Evolutionary conservation across 2,888 invertebrate species (phyloP), one percentile per base, ranked within the genome.

Genomic region (Seladonia tumulorum): DNA sequence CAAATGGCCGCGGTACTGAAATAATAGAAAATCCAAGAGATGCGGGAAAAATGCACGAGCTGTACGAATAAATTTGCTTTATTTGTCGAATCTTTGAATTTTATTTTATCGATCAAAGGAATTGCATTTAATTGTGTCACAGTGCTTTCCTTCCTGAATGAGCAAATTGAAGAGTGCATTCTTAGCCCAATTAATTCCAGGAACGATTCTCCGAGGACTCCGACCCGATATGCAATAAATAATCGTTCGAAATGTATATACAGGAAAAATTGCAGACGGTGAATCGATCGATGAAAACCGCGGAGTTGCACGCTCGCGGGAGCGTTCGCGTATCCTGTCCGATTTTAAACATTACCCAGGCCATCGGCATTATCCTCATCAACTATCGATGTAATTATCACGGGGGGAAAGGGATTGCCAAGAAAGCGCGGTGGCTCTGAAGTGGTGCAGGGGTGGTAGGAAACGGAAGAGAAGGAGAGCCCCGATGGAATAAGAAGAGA

Each of bases 331-430:
- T 42, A 35, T 76, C 57, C 74, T 74, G 29, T 73, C 66, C 35
- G 81, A 76, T 81, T 79, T 71, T 81, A 74, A 76, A 81, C 74
- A 76, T 82, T 78, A 81, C 70, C 57, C 75, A 29, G 29, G 45
- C 57, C 76, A 73, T 42, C n/a, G 66, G 81, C 71, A 70, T 82
- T 79, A 85, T 87, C 75, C 85, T 70, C 75, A 60, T 71, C 81
- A 78, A 77, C 80, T 77, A 76, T 79, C 78, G 57, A 75, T 68
- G 72, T 85, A 78, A 86, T 85, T 81, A 78, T 79, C 78, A 8
- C 39, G 22, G 60, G 22, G 60, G 47, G 22, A 25, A 45, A 45
- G 10, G 76, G 76, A 83, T 71, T 78, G 63, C 39, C 39, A 49
- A 84, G 83, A n/a, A 73, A 76, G 39, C 71, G 71, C 35, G 35